Evolutionary conservation across 1,140 invertebrate species (phyloP), one percentile per base, ranked within the genome.

Genomic region (Acyrthosiphon pisum): DNA sequence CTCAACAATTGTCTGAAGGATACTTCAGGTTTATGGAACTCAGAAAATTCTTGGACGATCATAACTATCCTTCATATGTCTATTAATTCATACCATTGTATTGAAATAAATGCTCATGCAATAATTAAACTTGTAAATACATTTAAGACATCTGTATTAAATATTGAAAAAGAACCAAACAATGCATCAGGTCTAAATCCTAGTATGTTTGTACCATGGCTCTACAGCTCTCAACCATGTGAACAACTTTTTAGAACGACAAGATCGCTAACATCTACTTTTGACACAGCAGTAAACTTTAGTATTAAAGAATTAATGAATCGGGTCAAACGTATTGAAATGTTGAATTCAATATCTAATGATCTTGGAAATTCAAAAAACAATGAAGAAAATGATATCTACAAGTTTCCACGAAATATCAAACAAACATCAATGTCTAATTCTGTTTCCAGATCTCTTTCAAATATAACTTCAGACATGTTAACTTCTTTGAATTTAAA

Each of bases 291-390:
- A n/a, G 60, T 76, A n/a, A 76, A 76, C 60, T 76, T 76, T 76
- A 76, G 60, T n/a, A 76, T 76, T 76, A 76, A 76, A 76, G 60
- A 76, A 76, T n/a, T 76, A 76, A 76, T 76, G 60, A 76, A 76
- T n/a, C 26, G 30, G 4, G n/a, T 76, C n/a, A 76, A 76, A 76
- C 60, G 60, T 30, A n/a, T 76, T 76, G 30, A 76, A 76, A 76
- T 76, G 30, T 76, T 76, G n/a, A 76, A 76, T 76, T 76, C 60
- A 76, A 76, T 76, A 76, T n/a, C 8, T 30, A 76, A 76, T 7
- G 30, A 76, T 76, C 60, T 76, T 76, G 30, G 60, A 76, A 76
- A 76, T 76, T n/a, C 60, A 23, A n/a, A 76, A 76, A n/a, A 76
- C 60, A n/a, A 76, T 14, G 60, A 76, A n/a, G 60, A 76, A n/a